A percentile compares a stretch with the other conserved stretches of the same genome.
phyloP scores from a whole-genome alignment of 2,888 invertebrate genomes.

The Disparrhopalites patrizii region DNA sequence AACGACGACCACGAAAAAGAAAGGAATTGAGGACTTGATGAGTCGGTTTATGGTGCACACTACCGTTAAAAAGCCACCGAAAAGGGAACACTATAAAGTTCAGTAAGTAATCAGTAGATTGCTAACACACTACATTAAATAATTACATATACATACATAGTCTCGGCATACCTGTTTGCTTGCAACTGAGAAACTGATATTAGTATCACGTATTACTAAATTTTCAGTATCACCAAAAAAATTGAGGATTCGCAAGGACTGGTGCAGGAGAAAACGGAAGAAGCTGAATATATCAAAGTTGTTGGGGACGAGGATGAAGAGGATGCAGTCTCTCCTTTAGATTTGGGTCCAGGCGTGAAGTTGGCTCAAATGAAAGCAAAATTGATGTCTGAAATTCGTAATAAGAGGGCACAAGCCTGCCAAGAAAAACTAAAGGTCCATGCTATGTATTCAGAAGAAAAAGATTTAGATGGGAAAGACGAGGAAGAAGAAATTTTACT shows the following conservation, averaged over 20 bases:
- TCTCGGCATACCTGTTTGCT: not conserved
- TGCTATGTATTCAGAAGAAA: constrained; percentile 48
- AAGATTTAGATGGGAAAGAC: constrained; percentile 40
- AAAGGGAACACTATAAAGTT: constrained; percentile 57
- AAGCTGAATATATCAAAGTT: constrained; percentile 42
- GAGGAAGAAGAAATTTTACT: constrained; percentile 53
- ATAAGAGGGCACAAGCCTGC: constrained; percentile 46
- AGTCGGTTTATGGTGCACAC: constrained; percentile 68
- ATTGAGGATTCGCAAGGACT: constrained; percentile 50
- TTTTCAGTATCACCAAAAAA: constrained; percentile 51
- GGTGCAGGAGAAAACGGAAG: constrained; percentile 49
- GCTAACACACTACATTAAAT: no score
- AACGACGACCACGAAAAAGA: constrained; percentile 52
- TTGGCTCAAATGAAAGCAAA: constrained; percentile 28
- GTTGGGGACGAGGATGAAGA: constrained; percentile 33
- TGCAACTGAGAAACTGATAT: not conserved
- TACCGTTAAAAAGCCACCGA: constrained; percentile 55
- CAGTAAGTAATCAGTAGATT: constrained; percentile 54
- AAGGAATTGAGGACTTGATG: constrained; percentile 64
- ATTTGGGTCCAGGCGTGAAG: constrained; percentile 36
- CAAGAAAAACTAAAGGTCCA: constrained; percentile 49
- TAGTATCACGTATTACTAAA: constrained; percentile 52
- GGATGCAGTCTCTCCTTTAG: constrained; percentile 27
- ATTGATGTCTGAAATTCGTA: constrained; percentile 43
- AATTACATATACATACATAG: not conserved